Conservation (phyloP, 92 coral and sea anemone genomes). For the Bergia puertoricense region DNA sequence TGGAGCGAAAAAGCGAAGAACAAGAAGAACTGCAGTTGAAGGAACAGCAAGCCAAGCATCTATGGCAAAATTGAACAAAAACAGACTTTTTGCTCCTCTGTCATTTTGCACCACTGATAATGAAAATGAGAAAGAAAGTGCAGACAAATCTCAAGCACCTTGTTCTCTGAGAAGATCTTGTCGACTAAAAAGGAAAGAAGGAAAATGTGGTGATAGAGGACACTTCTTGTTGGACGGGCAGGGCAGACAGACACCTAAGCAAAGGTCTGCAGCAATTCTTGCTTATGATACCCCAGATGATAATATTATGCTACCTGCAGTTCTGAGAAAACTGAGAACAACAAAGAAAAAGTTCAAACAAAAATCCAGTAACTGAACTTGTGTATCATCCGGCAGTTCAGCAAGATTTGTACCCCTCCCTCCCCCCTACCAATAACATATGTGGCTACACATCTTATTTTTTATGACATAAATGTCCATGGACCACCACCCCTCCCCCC, state of each 20-base stretch:
- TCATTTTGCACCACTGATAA: conserved; percentile 40
- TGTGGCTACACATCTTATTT: too few species aligned
- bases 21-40: conserved; percentile 15
- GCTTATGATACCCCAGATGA: conserved; percentile 71
- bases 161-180: conserved; percentile 24
- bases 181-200: conserved; percentile 28
- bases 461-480: too few species aligned
- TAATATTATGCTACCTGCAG: conserved; percentile 41
- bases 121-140: conserved; percentile 1
- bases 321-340: conserved; percentile 49
- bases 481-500: too few species aligned
- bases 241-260: conserved; percentile 30
- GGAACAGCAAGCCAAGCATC: conserved; percentile 24
- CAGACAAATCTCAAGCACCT: neutral
- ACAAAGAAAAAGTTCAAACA: neutral
- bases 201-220: conserved; percentile 1
- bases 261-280: conserved; percentile 40
- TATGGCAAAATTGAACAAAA: neutral
- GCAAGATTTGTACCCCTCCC: too few species aligned
- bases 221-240: conserved; percentile 53
- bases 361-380: neutral
- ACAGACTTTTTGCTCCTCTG: conserved; percentile 42
- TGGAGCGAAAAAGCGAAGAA: conserved; percentile 20
- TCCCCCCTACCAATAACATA: too few species aligned
- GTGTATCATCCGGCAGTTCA: neutral